A percentile compares a stretch with the other conserved stretches of the same genome.
Conservation (phyloP, 2,113 vertebrate genomes). For the Cephalopholis sonnerati region DNA sequence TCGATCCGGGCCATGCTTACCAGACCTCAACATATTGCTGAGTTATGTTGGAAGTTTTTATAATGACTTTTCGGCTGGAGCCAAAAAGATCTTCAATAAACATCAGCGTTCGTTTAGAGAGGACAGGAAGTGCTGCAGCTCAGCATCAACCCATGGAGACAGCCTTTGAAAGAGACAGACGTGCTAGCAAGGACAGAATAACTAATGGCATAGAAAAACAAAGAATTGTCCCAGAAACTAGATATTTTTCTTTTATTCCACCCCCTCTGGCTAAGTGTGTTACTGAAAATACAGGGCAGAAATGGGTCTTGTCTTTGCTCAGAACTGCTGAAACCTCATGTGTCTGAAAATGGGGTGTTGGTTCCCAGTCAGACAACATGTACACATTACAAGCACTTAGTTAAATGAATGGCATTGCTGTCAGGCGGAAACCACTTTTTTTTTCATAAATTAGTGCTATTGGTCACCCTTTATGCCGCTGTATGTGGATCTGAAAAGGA, state of each 20-base stretch:
- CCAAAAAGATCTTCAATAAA: constrained; percentile 73
- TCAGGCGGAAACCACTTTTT: no score
- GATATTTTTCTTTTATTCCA: not conserved
- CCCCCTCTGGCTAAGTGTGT: not conserved
- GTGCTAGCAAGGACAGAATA: constrained; percentile 12
- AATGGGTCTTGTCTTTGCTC: not conserved
- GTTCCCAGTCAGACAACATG: not conserved
- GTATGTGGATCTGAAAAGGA: no score
- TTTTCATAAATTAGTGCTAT: no score
- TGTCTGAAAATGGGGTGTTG: not conserved
- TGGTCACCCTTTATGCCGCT: no score
- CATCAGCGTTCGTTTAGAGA: constrained; percentile 59
- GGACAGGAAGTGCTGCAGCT: constrained; percentile 44
- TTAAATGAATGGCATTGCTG: not conserved
- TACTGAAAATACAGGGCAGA: constrained; percentile 15
- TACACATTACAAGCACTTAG: not conserved
- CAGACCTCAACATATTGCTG: constrained; percentile 76
- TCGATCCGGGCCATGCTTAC: constrained; percentile 70
- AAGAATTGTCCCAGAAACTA: constrained; percentile 16
- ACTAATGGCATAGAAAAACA: constrained; percentile 18
- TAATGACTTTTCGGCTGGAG: constrained; percentile 68
- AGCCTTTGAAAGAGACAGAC: constrained; percentile 33
- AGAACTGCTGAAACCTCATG: not conserved
- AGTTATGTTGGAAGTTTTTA: constrained; percentile 79
- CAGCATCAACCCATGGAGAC: constrained; percentile 21